A percentile compares a stretch with the other conserved stretches of the same genome.
phyloP scores from a whole-genome alignment of 2,113 vertebrate genomes.

The Ceyx cyanopectus region DNA sequence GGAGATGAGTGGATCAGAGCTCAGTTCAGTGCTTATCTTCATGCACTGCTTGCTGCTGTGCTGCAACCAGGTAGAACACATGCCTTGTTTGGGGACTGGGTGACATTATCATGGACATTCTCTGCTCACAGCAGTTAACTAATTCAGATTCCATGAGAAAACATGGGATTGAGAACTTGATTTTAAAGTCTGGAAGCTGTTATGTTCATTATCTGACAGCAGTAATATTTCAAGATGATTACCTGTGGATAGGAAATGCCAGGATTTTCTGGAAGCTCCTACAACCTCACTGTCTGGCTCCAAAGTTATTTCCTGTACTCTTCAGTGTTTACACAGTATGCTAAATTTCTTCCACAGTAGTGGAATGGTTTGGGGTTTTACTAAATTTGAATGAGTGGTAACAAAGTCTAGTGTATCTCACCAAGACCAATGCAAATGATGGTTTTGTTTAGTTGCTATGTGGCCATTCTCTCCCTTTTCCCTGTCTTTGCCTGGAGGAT shows the following conservation, averaged over 20 bases:
- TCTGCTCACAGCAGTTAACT: not conserved
- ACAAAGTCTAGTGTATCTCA: not conserved
- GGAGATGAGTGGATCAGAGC: constrained; percentile 98
- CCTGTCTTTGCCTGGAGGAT: not conserved
- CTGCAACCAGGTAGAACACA: constrained; percentile 84
- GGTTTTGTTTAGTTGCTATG: not conserved
- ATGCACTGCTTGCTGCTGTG: constrained; percentile 89
- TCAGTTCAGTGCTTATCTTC: constrained; percentile 93
- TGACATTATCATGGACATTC: not conserved
- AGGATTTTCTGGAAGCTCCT: not conserved
- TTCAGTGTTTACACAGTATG: not conserved
- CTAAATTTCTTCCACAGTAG: not conserved
- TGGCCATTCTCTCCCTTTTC: not conserved
- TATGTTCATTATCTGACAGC: not conserved
- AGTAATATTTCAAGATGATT: not conserved
- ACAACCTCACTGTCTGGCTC: not conserved
- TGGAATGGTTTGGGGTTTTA: not conserved
- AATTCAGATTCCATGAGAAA: not conserved
- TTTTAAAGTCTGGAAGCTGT: not conserved
- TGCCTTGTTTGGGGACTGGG: not conserved
- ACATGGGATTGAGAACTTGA: not conserved
- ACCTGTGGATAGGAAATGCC: not conserved
- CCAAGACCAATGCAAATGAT: not conserved
- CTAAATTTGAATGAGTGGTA: not conserved
- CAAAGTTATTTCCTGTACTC: not conserved